These are phyloP conservation scores for Embidobia sp. DNA, from an alignment of 2,888 invertebrate genomes.

Conservation along the genomic window DNA sequence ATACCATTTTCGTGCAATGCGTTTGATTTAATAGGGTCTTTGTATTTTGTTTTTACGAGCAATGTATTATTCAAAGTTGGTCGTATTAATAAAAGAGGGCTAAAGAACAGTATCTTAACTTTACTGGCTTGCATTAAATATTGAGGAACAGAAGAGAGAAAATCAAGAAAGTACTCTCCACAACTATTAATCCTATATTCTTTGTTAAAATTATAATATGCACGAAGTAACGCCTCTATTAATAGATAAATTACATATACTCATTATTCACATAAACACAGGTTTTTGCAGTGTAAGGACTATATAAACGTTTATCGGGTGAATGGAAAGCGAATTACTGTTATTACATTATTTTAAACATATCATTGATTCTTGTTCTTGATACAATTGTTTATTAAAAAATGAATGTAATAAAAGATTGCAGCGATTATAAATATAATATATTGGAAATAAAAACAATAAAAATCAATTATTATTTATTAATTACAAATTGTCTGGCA, in stretches of 20 bases:
- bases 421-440: no score
- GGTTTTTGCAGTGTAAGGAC: neutral
- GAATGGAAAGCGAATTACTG: no score
- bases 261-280: neutral
- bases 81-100: slow-evolving; percentile 20
- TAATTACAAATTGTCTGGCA: no score
- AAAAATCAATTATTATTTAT: no score
- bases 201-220: slow-evolving; percentile 11
- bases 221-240: slow-evolving; percentile 8
- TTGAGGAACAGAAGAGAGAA: slow-evolving; percentile 6
- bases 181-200: neutral
- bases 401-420: no score
- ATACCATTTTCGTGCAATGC: neutral
- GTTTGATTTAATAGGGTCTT: neutral
- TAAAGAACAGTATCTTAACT: slow-evolving; percentile 22
- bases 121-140: slow-evolving; percentile 37
- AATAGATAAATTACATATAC: slow-evolving; percentile 8
- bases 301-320: no score
- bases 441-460: no score
- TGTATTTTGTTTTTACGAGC: slow-evolving; percentile 12
- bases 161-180: slow-evolving; percentile 14
- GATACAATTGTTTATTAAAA: no score
- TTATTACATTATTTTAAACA: no score
- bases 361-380: no score
- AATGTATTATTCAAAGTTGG: slow-evolving; percentile 28